A percentile compares a stretch with the other conserved stretches of the same genome.
Evolutionary conservation across 1,140 invertebrate species (phyloP).

Genomic region (Oppia nitens): DNA sequence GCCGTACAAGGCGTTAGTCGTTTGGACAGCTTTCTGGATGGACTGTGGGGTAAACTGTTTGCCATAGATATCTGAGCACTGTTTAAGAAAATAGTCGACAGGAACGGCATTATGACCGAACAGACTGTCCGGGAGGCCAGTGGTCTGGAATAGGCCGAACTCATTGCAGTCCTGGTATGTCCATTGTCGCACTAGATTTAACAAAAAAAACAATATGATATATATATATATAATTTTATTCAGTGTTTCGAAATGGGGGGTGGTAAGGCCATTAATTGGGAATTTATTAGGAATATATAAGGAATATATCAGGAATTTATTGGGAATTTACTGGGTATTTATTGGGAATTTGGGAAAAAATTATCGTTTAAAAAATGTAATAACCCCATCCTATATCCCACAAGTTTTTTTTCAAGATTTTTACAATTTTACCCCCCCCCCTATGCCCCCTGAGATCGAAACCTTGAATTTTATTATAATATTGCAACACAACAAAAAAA

Average conservation of each 20-base stretch:
- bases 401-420: too few relatives aligned
- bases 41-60: conserved; percentile 40
- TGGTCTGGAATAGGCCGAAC: conserved; percentile 86
- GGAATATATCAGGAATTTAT: too few relatives aligned
- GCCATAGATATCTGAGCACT: conserved; percentile 64
- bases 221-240: neutral
- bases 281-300: too few relatives aligned
- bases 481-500: too few relatives aligned
- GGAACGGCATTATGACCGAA: conserved; percentile 63
- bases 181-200: conserved; percentile 56
- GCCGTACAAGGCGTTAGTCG: conserved; percentile 65
- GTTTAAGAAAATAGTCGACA: conserved; percentile 55
- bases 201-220: too few relatives aligned
- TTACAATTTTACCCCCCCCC: too few relatives aligned
- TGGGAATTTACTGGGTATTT: too few relatives aligned
- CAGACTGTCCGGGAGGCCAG: conserved; percentile 45
- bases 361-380: conserved; percentile 37
- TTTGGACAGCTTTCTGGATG: conserved; percentile 39
- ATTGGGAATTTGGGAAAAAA: too few relatives aligned
- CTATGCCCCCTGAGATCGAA: conserved; percentile 48
- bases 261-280: too few relatives aligned
- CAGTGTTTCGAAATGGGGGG: too few relatives aligned
- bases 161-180: conserved; percentile 85
- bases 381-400: conserved; percentile 46
- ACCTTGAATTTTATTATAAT: too few relatives aligned